Conservation (phyloP, 2,797 vertebrate species). For the Pogonophryne albipinna region DNA sequence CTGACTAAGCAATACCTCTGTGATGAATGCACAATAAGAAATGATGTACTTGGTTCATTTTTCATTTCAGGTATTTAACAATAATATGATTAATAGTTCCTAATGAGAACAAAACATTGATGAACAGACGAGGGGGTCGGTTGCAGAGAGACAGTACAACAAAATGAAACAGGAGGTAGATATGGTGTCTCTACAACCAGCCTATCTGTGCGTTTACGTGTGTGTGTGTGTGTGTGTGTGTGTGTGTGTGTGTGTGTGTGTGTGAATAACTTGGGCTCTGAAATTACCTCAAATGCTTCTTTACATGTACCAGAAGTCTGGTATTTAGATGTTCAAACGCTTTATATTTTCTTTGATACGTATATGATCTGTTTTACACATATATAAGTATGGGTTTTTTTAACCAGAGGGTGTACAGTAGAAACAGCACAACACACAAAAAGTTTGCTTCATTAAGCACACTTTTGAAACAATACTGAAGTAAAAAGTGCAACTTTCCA, state of each 20-base stretch:
- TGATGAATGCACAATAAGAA: slow-evolving; percentile 8
- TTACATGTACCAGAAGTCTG: slow-evolving; percentile 7
- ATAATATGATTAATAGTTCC: slow-evolving; percentile 17
- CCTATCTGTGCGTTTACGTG: slow-evolving; percentile 34
- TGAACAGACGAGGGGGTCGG: slow-evolving; percentile 23
- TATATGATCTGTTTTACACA: slow-evolving; percentile 10
- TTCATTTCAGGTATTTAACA: neutral
- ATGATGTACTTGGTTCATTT: slow-evolving; percentile 6
- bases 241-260: slow-evolving; percentile 8
- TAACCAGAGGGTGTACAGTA: slow-evolving; percentile 35
- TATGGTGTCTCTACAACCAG: slow-evolving; percentile 66
- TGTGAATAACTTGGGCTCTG: slow-evolving; percentile 4
- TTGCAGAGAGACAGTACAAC: slow-evolving; percentile 63
- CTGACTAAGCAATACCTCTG: slow-evolving; percentile 2
- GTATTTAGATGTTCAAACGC: neutral
- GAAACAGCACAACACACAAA: slow-evolving; percentile 41
- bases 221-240: neutral
- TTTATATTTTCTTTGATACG: slow-evolving; percentile 8
- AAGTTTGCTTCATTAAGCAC: slow-evolving; percentile 4
- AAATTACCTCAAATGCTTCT: slow-evolving; percentile 37
- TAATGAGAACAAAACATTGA: neutral
- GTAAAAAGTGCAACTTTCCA: slow-evolving; percentile 21
- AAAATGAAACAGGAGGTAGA: slow-evolving; percentile 75
- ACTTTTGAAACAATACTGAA: slow-evolving; percentile 41
- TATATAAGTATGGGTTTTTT: slow-evolving; percentile 13